phyloP scores from a whole-genome alignment of 2,113 vertebrate genomes.

The Leucosticte australis region DNA sequence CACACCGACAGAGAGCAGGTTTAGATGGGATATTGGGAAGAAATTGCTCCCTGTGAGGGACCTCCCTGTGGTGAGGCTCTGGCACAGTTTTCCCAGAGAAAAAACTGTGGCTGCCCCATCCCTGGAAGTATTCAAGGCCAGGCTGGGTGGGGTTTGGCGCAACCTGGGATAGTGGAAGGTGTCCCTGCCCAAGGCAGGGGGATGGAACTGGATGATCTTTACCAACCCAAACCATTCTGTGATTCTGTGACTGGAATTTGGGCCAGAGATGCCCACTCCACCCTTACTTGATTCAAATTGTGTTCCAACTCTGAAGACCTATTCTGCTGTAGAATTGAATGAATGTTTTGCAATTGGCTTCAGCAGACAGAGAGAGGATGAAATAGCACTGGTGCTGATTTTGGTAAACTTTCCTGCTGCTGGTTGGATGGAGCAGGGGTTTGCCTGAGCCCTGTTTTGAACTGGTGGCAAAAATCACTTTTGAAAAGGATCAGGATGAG shows the following conservation, averaged over 20 bases:
- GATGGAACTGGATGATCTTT: not conserved
- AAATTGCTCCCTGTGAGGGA: not conserved
- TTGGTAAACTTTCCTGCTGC: not conserved
- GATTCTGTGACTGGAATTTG: not conserved
- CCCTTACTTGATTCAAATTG: not conserved
- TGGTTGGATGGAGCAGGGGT: not conserved
- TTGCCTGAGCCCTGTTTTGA: not conserved
- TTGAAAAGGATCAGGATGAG: not conserved
- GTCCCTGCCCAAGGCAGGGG: not conserved
- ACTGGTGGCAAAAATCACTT: not conserved
- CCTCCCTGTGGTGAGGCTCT: not conserved
- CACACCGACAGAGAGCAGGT: not conserved
- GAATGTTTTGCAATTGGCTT: not conserved
- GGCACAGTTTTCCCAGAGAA: not conserved
- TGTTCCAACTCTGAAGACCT: not conserved
- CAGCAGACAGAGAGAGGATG: not conserved
- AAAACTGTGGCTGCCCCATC: not conserved
- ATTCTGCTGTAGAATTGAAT: not conserved
- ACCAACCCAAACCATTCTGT: not conserved
- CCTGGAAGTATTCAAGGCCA: accelerated
- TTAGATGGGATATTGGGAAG: accelerated
- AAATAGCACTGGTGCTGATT: not conserved
- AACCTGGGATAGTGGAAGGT: accelerated
- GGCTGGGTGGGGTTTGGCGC: not conserved
- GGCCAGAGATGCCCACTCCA: not conserved